Evolutionary conservation across 2,797 vertebrate genomes (phyloP).

Genomic region (Sparus aurata): DNA sequence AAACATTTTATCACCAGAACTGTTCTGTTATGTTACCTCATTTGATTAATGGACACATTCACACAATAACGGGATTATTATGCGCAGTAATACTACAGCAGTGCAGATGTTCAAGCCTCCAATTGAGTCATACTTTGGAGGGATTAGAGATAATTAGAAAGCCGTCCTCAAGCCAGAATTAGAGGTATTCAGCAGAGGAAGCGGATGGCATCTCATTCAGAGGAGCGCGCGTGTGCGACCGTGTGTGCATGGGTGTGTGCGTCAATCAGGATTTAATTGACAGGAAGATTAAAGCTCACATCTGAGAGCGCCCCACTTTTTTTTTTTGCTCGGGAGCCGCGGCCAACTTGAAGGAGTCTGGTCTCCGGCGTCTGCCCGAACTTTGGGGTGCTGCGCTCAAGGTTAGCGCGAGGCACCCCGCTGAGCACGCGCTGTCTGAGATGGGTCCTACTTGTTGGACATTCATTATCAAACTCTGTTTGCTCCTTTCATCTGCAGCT

Average conservation of each 20-base stretch:
- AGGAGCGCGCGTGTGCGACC: slow-evolving; percentile 44
- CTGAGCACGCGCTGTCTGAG: slow-evolving; percentile 82
- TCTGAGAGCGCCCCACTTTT: slow-evolving; percentile 58
- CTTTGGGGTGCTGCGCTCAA: slow-evolving; percentile 82
- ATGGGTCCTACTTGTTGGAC: slow-evolving; percentile 94
- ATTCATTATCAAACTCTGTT: slow-evolving; percentile 97
- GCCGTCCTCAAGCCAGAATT: slow-evolving; percentile 41
- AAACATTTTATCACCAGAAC: no score
- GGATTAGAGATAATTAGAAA: slow-evolving; percentile 65
- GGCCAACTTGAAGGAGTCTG: slow-evolving; percentile 74
- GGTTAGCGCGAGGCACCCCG: slow-evolving; percentile 80
- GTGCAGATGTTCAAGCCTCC: slow-evolving; percentile 39
- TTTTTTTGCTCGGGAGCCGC: slow-evolving; percentile 55
- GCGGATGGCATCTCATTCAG: slow-evolving; percentile 58
- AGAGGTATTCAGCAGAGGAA: slow-evolving; percentile 48
- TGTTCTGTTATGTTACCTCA: slow-evolving; percentile 11
- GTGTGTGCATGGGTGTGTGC: slow-evolving; percentile 46
- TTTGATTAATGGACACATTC: slow-evolving; percentile 43
- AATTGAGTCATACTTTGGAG: slow-evolving; percentile 57
- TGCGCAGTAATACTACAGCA: slow-evolving; percentile 35
- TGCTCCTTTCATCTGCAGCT: slow-evolving; percentile 97
- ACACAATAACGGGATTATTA: slow-evolving; percentile 44
- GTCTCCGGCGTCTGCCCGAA: slow-evolving; percentile 71
- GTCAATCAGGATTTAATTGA: slow-evolving; percentile 84
- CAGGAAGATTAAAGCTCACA: slow-evolving; percentile 85